phyloP scores from a whole-genome alignment of 2,888 invertebrate genomes.

The Octonoba sinensis region DNA sequence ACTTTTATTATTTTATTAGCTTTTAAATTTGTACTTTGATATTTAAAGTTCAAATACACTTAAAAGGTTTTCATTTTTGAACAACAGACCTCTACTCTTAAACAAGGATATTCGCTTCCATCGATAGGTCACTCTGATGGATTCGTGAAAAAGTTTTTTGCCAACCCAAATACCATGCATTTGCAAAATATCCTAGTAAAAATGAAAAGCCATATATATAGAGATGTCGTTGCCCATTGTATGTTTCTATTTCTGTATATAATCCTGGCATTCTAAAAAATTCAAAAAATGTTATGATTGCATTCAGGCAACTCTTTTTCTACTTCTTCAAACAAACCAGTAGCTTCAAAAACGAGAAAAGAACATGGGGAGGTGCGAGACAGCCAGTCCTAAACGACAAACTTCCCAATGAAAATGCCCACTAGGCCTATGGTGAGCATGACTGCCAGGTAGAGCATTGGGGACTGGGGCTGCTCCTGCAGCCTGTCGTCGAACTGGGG shows the following conservation, averaged over 20 bases:
- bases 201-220: slow-evolving; percentile 42
- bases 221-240: slow-evolving; percentile 50
- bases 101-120: too few species aligned
- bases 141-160: slow-evolving; percentile 37
- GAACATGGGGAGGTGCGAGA: slow-evolving; percentile 11
- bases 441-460: slow-evolving; percentile 57
- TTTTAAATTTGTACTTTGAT: too few species aligned
- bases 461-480: slow-evolving; percentile 57
- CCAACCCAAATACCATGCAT: slow-evolving; percentile 44
- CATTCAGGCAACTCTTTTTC: slow-evolving; percentile 56
- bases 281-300: slow-evolving; percentile 56
- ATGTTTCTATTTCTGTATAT: slow-evolving; percentile 37
- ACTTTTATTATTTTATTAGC: too few species aligned
- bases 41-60: too few species aligned
- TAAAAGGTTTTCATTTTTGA: too few species aligned
- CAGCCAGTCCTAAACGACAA: slow-evolving; percentile 44
- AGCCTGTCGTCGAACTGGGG: slow-evolving; percentile 30
- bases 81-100: too few species aligned
- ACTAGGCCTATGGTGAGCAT: slow-evolving; percentile 58
- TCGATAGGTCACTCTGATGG: too few species aligned
- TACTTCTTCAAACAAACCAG: slow-evolving; percentile 63
- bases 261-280: slow-evolving; percentile 47
- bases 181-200: slow-evolving; percentile 41
- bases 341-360: slow-evolving; percentile 49
- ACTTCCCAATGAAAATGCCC: slow-evolving; percentile 61